Percentiles rank a stretch among this genome's conserved stretches.
These are phyloP conservation scores for Heliothis peltigera DNA, from an alignment of 2,888 invertebrate species.

Conservation along the genomic window DNA sequence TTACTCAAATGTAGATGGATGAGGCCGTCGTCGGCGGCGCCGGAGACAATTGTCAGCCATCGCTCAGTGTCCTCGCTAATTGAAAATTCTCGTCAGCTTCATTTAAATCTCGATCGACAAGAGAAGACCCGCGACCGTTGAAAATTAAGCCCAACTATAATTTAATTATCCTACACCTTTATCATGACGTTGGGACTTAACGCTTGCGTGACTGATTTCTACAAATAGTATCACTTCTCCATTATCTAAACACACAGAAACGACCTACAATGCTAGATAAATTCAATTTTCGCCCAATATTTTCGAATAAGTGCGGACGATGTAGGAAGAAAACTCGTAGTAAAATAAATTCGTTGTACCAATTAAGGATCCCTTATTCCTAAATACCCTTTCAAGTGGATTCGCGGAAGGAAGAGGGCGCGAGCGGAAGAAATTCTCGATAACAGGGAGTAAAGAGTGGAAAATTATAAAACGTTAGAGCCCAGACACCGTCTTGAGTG, in stretches of 20 bases:
- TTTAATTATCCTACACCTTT: constrained; percentile 69
- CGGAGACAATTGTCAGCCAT: constrained; percentile 87
- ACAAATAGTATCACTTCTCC: constrained; percentile 33
- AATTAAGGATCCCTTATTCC: constrained; percentile 86
- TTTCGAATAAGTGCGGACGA: constrained; percentile 55
- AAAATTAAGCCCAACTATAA: constrained; percentile 74
- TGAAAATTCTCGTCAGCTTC: constrained; percentile 87
- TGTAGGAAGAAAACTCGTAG: constrained; percentile 72
- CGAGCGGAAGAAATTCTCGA: constrained; percentile 85
- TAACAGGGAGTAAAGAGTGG: constrained; percentile 84
- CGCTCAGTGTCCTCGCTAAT: constrained; percentile 88
- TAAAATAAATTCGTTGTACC: constrained; percentile 83
- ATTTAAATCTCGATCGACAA: constrained; percentile 86
- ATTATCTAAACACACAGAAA: constrained; percentile 3
- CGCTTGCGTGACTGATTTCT: constrained; percentile 32
- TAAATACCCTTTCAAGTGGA: constrained; percentile 86
- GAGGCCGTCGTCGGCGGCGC: constrained; percentile 80
- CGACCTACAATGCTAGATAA: constrained; percentile 1
- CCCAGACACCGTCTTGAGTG: constrained; percentile 75
- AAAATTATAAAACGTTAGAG: constrained; percentile 84
- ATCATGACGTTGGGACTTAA: constrained; percentile 11
- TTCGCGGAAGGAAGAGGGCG: constrained; percentile 84
- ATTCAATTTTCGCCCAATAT: constrained; percentile 28
- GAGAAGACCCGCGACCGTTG: constrained; percentile 75
- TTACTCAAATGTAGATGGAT: constrained; percentile 88